These are phyloP conservation scores for Alouatta palliata DNA, from an alignment of 2,113 vertebrate species.

Conservation along the genomic window DNA sequence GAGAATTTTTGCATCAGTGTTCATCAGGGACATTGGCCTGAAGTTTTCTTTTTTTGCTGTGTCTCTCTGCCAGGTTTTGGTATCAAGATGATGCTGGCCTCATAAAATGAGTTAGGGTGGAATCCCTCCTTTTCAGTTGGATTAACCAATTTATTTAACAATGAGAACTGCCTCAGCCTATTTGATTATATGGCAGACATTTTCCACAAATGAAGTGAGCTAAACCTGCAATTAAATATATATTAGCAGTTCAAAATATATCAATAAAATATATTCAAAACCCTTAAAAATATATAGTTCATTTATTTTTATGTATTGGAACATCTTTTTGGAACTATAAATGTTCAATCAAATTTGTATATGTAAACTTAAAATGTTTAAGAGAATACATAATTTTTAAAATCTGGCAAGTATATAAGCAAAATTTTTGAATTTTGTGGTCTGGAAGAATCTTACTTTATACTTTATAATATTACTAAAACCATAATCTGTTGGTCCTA, in stretches of 20 bases:
- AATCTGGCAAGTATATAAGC: neutral
- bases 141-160: neutral
- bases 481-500: neutral
- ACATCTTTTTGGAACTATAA: neutral
- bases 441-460: neutral
- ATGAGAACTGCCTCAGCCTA: neutral
- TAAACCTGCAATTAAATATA: neutral
- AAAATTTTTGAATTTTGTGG: neutral
- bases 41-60: too few relatives aligned
- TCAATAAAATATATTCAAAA: constrained; percentile 34
- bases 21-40: too few relatives aligned
- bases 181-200: neutral
- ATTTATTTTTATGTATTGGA: neutral
- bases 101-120: too few relatives aligned
- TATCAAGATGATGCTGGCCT: too few relatives aligned
- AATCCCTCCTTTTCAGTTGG: too few relatives aligned
- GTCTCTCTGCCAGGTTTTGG: too few relatives aligned
- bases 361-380: neutral
- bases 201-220: neutral
- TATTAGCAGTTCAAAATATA: neutral
- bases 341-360: neutral
- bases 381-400: neutral
- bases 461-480: neutral
- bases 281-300: neutral
- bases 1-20: too few relatives aligned